A percentile compares a stretch with the other conserved stretches of the same genome.
Conservation (phyloP, 2,888 invertebrate genomes). For the Chirona hameri region DNA sequence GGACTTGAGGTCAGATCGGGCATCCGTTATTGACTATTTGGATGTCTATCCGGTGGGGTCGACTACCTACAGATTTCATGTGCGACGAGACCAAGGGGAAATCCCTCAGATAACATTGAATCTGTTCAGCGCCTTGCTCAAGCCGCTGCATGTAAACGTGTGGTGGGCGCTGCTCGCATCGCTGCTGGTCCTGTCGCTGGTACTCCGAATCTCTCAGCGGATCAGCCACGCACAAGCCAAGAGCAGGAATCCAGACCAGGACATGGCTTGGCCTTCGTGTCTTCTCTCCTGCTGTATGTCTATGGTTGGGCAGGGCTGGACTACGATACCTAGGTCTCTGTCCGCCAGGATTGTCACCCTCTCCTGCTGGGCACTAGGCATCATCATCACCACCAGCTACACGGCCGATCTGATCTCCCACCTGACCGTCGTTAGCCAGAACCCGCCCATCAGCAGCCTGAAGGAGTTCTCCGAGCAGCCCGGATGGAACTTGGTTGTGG, state of each 20-base stretch:
- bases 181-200: not conserved
- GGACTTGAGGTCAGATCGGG: too few species aligned
- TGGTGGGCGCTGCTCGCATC: not conserved
- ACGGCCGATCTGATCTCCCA: not conserved
- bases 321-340: not conserved
- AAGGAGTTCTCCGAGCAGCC: not conserved
- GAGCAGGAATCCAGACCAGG: not conserved
- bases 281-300: not conserved
- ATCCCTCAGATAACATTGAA: too few species aligned
- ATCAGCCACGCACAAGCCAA: not conserved
- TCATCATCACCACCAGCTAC: not conserved
- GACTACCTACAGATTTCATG: too few species aligned
- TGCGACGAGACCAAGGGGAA: too few species aligned
- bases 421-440: not conserved
- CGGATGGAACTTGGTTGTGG: not conserved
- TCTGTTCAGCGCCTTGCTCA: not conserved
- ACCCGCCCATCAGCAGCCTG: not conserved
- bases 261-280: not conserved
- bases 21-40: too few species aligned
- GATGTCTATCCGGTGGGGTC: too few species aligned
- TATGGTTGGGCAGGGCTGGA: not conserved
- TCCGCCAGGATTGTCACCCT: not conserved
- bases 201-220: not conserved
- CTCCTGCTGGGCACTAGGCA: not conserved
- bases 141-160: not conserved